phyloP scores from a whole-genome alignment of 2,888 invertebrate species.

The Athalia circularis region DNA sequence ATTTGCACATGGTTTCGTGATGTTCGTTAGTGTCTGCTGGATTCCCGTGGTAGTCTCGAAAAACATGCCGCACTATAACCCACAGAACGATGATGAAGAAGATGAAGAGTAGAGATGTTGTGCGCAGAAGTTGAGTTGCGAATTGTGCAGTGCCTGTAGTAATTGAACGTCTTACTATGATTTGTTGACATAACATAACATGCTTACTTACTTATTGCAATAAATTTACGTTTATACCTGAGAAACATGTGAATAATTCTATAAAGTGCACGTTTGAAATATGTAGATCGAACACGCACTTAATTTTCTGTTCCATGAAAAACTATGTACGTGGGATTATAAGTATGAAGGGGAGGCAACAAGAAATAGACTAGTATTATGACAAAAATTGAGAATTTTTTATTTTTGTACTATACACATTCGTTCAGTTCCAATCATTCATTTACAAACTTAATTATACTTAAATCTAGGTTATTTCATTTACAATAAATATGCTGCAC shows the following conservation, averaged over 20 bases:
- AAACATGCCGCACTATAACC: background rate
- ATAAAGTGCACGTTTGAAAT: background rate
- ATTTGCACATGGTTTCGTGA: conserved; percentile 46
- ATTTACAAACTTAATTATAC: no score
- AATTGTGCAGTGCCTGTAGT: conserved; percentile 11
- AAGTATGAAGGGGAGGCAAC: no score
- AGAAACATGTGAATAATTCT: background rate
- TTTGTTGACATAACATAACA: background rate
- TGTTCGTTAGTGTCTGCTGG: conserved; percentile 28
- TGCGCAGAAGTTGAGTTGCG: background rate
- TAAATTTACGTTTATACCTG: background rate
- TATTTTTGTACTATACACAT: no score
- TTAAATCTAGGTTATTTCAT: no score
- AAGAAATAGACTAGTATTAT: no score
- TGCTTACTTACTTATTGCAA: conserved; percentile 11
- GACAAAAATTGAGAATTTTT: no score
- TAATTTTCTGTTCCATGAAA: background rate
- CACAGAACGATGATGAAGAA: background rate
- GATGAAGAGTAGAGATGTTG: conserved; percentile 21
- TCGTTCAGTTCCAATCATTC: no score
- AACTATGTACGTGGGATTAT: background rate
- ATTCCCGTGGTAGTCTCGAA: background rate
- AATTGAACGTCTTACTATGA: background rate
- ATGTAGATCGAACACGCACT: background rate
- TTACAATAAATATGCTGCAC: no score